phyloP scores from a whole-genome alignment of 2,888 invertebrate species.

The Diarsia rubi region DNA sequence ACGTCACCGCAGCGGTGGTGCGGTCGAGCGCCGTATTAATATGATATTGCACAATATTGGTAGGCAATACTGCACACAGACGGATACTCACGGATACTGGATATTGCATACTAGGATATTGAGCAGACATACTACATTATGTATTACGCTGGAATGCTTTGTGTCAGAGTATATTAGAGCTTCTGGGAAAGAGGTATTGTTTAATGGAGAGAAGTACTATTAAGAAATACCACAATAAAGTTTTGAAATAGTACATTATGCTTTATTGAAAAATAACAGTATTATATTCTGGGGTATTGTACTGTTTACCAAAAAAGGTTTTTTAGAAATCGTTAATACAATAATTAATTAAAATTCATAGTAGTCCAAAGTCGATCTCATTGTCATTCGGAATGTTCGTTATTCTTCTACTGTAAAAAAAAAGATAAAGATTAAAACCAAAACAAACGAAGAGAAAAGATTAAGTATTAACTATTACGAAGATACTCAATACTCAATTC shows the following conservation, averaged over 20 bases:
- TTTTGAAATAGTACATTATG: neutral
- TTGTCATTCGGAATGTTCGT: neutral
- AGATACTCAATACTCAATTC: no score
- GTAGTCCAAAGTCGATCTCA: neutral
- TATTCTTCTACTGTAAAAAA: no score
- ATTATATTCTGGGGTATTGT: neutral
- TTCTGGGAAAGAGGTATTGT: neutral
- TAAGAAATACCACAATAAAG: neutral
- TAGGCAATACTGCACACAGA: slow-evolving; percentile 9
- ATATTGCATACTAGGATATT: slow-evolving; percentile 42
- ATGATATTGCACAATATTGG: slow-evolving; percentile 54
- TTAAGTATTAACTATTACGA: no score
- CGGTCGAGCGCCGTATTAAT: slow-evolving; percentile 42
- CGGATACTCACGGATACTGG: slow-evolving; percentile 33
- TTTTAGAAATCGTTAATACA: neutral
- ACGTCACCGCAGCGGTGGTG: slow-evolving; percentile 32
- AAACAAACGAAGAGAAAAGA: no score
- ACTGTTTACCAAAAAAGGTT: neutral
- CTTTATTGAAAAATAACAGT: neutral
- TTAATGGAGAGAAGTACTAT: neutral
- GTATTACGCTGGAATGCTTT: slow-evolving; percentile 30
- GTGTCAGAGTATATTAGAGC: slow-evolving; percentile 19
- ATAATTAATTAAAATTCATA: neutral
- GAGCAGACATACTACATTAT: slow-evolving; percentile 13
- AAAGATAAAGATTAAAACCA: no score